A percentile compares a stretch with the other conserved stretches of the same genome.
phyloP scores from a whole-genome alignment of 2,888 invertebrate species.

The Phragmatobia fuliginosa region DNA sequence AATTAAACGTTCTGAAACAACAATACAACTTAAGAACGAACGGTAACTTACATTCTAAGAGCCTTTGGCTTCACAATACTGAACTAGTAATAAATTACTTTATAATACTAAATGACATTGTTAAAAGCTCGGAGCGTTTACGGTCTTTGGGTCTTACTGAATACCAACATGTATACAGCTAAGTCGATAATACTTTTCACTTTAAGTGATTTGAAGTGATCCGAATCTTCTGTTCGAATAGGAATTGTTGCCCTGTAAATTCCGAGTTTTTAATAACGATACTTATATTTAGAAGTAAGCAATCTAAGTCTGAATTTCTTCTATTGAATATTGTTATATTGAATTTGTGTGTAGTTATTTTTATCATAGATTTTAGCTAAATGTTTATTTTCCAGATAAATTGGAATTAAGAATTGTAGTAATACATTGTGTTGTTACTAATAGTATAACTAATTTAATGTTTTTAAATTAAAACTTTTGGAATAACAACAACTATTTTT shows the following conservation, averaged over 20 bases:
- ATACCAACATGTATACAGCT: no score
- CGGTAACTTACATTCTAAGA: slow-evolving; percentile 31
- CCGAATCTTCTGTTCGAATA: no score
- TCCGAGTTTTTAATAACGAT: background rate
- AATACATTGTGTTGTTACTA: background rate
- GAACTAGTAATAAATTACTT: slow-evolving; percentile 26
- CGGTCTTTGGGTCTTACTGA: background rate
- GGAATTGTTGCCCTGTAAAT: background rate
- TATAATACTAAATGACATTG: background rate
- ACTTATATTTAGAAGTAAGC: background rate
- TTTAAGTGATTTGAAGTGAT: no score
- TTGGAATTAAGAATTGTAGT: background rate
- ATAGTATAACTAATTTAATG: background rate
- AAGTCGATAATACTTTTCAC: no score
- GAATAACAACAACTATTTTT: background rate
- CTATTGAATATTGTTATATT: background rate
- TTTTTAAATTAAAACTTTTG: background rate
- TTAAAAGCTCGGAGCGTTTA: background rate
- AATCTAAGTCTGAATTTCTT: background rate
- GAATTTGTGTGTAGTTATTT: background rate
- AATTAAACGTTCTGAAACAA: slow-evolving; percentile 24
- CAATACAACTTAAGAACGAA: slow-evolving; percentile 21
- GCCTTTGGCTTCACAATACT: slow-evolving; percentile 38
- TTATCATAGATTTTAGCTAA: background rate
- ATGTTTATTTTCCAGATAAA: background rate